phyloP scores from a whole-genome alignment of 2,113 vertebrate species.

The Sminthopsis crassicaudata region DNA sequence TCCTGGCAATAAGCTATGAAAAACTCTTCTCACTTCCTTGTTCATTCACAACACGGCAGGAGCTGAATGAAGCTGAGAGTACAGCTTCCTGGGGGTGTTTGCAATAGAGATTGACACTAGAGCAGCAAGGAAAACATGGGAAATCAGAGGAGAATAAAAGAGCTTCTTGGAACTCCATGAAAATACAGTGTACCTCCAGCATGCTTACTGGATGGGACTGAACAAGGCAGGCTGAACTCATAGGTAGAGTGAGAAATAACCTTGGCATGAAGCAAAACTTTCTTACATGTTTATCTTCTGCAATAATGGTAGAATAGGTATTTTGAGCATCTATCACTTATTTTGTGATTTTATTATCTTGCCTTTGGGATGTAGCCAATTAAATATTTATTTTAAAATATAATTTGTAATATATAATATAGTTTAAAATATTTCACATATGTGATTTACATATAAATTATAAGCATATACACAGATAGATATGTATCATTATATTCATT shows the following conservation, averaged over 20 bases:
- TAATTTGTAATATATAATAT: not conserved
- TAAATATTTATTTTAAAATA: not conserved
- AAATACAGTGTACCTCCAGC: not conserved
- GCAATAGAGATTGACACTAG: not conserved
- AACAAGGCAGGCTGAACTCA: fast-evolving
- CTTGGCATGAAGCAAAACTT: fast-evolving
- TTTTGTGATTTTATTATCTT: fast-evolving
- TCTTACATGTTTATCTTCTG: not conserved
- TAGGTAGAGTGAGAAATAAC: fast-evolving
- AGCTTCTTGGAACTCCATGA: not conserved
- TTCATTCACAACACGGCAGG: not conserved
- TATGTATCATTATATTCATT: not conserved
- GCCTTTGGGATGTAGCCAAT: too few relatives aligned
- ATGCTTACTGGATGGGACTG: fast-evolving
- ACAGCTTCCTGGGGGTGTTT: not conserved
- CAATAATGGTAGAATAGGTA: not conserved
- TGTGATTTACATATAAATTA: too few relatives aligned
- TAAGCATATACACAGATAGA: too few relatives aligned
- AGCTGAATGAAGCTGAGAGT: not conserved
- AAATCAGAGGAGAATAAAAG: not conserved
- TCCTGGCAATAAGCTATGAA: slow-evolving; percentile 37
- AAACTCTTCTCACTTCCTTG: slow-evolving; percentile 16
- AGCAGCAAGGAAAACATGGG: not conserved
- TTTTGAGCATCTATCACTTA: not conserved
- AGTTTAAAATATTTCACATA: not conserved